These are phyloP conservation scores for Vanessa atalanta DNA, from an alignment of 1,140 invertebrate genomes.

Conservation along the genomic window DNA sequence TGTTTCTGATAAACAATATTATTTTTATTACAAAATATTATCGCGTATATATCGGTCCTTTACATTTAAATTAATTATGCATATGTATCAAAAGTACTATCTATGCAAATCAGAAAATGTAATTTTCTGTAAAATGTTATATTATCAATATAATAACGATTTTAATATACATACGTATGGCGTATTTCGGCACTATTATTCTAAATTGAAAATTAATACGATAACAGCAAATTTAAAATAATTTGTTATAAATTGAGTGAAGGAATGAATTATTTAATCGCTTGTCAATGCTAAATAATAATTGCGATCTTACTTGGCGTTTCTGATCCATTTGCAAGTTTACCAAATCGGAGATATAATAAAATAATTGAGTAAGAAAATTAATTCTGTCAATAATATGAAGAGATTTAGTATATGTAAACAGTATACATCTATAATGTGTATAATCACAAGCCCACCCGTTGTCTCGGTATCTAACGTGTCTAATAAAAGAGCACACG, in stretches of 20 bases:
- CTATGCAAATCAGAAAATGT: conserved; percentile 47
- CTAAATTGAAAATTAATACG: conserved; percentile 12
- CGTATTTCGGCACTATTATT: conserved; percentile 44
- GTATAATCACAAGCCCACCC: conserved; percentile 18
- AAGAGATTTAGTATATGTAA: conserved; percentile 18
- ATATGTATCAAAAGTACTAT: conserved; percentile 38
- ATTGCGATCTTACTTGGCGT: background rate
- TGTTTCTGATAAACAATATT: conserved; percentile 31
- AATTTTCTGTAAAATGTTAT: conserved; percentile 46
- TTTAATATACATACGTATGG: conserved; percentile 40
- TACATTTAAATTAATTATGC: conserved; percentile 33
- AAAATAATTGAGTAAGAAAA: conserved; percentile 1
- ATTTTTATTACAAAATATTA: conserved; percentile 18
- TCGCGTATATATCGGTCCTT: conserved; percentile 19
- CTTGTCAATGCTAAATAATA: background rate
- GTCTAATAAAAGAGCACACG: background rate
- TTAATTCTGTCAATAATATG: conserved; percentile 11
- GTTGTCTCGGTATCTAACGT: conserved; percentile 1
- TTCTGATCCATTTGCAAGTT: background rate
- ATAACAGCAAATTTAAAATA: background rate
- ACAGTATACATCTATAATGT: conserved; percentile 16
- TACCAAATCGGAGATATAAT: background rate
- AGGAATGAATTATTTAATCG: conserved; percentile 7
- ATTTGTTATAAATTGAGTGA: background rate
- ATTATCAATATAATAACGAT: conserved; percentile 40